Evolutionary conservation across 2,113 vertebrate species (phyloP), one percentile per base, ranked within the genome.

Genomic region (Miniopterus natalensis): DNA sequence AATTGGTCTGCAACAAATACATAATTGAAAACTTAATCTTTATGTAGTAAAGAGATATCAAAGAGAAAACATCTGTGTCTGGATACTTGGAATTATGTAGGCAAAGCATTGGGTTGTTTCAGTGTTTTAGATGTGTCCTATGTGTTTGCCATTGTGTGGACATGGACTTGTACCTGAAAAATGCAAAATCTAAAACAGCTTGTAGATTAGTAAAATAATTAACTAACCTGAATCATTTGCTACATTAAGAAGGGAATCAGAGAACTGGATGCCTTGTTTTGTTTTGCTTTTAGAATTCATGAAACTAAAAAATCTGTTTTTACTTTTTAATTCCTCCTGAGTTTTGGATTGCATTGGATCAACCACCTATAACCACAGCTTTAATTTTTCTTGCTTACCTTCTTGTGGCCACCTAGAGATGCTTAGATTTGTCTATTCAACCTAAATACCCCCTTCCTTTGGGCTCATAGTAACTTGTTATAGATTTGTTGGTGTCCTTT

Each of bases 241-340:
- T 10, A 47, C 11, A 0, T 71, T 91, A 68, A 74, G n/a, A 79
- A 45, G 55, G 20, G 59, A 81, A 66, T 78, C 57, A 55, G n/a
- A 57, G 27, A 90, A 66, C 51, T 29, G 21, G n/a, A 68, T 74
- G 49, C 49, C 57, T 63, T 85, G 61, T 59, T 31, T 77, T 68
- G 49, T 61, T 83, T 63, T 40, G 42, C 17, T 81, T 66, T 85
- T 63, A 59, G 61, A 91, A 57, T 63, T 70, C n/a, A 77, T 49
- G 27, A 95, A 73, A 71, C 65, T 68, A 53, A 80, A 93, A 94
- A 10, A 40, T 20, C 3, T 83, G 31, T 31, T 81, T 89, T 95
- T 63, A 40, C 51, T 63, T 88, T 88, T 63, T 18, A 47, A 42
- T 94, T 92, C 89, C n/a, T 83, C 57, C 83, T 84, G 77, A 25